Percentiles rank a stretch among this genome's conserved stretches.
phyloP scores from a whole-genome alignment of 2,888 invertebrate genomes.

The Drosophila austrosaltans region DNA sequence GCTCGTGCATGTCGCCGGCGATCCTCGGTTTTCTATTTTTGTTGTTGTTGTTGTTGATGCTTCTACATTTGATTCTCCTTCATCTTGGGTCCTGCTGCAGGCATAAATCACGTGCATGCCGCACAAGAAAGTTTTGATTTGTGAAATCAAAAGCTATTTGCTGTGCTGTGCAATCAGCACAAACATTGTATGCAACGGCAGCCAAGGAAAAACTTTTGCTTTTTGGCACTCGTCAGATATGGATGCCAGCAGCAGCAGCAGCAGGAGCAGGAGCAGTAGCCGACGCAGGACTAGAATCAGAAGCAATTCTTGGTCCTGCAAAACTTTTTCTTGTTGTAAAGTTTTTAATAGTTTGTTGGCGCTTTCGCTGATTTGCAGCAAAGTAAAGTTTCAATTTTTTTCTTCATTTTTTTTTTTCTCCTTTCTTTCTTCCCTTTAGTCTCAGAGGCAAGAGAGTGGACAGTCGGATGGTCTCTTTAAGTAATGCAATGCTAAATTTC shows the following conservation, averaged over 20 bases:
- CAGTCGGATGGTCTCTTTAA: constrained; percentile 32
- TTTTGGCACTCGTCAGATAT: constrained; percentile 79
- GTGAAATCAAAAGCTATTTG: constrained; percentile 81
- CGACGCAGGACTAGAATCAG: constrained; percentile 23
- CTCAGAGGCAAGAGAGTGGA: not conserved
- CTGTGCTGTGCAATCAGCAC: constrained; percentile 75
- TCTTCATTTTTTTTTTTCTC: not conserved
- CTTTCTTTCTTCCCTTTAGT: not conserved
- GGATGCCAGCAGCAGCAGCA: constrained; percentile 56
- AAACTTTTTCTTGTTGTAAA: constrained; percentile 71
- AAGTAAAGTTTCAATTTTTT: constrained; percentile 56
- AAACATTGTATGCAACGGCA: constrained; percentile 73
- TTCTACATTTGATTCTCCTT: constrained; percentile 7
- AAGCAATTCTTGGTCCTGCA: constrained; percentile 61
- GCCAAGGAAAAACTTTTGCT: constrained; percentile 68
- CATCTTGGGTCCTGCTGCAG: constrained; percentile 55
- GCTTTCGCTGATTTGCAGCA: constrained; percentile 74
- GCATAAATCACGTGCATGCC: constrained; percentile 81
- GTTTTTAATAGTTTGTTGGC: constrained; percentile 77
- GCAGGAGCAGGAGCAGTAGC: constrained; percentile 34
- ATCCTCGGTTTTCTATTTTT: constrained; percentile 30
- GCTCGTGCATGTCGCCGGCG: constrained; percentile 63
- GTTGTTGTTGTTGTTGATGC: constrained; percentile 14
- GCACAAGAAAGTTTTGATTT: constrained; percentile 82
- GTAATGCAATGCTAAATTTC: constrained; percentile 43